Evolutionary conservation across 2,797 vertebrate genomes (phyloP).

Genomic region (Micrastur ruficollis): DNA sequence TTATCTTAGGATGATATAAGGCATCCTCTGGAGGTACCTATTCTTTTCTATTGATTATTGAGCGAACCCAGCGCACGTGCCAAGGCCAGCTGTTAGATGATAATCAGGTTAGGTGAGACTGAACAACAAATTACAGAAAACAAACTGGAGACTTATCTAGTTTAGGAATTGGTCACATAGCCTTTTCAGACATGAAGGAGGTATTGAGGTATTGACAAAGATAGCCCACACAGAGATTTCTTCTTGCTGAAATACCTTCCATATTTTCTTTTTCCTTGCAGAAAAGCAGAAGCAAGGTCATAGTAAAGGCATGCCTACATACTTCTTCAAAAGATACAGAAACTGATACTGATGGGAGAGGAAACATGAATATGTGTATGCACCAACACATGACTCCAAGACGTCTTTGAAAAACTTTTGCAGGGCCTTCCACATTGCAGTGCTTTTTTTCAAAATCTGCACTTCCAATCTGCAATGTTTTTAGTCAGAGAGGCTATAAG

Average conservation of each 20-base stretch:
- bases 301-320: not conserved
- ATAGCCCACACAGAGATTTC: not conserved
- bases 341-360: not conserved
- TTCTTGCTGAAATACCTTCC: not conserved
- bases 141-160: not conserved
- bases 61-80: not conserved
- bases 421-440: not conserved
- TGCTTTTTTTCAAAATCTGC: not conserved
- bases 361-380: not conserved
- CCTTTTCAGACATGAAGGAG: not conserved
- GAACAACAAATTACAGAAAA: not conserved
- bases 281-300: not conserved
- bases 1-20: not conserved
- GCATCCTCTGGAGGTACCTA: not conserved
- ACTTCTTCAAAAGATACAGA: not conserved
- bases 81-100: not conserved
- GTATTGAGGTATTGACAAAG: not conserved
- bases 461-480: not conserved
- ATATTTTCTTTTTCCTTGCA: not conserved
- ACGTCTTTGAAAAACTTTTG: not conserved
- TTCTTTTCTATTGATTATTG: not conserved
- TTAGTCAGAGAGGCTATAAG: not conserved
- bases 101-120: not conserved
- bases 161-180: not conserved
- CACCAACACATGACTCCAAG: not conserved